Conservation (phyloP, 1,140 invertebrate species). For the Anthonomus grandis region DNA sequence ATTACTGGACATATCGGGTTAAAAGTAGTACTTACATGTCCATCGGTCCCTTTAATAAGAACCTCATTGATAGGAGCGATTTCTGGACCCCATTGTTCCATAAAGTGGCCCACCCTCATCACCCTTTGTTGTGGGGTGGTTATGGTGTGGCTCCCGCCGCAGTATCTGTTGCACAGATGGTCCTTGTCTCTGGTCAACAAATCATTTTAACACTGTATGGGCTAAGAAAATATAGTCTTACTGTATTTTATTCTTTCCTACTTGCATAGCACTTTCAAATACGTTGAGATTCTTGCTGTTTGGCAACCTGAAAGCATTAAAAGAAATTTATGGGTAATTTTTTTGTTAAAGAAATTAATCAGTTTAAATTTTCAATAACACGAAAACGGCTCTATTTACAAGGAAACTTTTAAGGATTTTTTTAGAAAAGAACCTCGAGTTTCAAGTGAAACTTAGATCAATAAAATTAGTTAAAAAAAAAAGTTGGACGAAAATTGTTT, state of each 20-base stretch:
- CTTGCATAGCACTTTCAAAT: slow-evolving; percentile 42
- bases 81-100: slow-evolving; percentile 60
- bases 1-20: no score
- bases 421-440: no score
- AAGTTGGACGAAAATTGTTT: no score
- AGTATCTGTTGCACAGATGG: slow-evolving; percentile 66
- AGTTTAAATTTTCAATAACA: no score
- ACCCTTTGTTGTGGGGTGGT: slow-evolving; percentile 64
- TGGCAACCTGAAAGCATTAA: slow-evolving; percentile 43
- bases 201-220: slow-evolving; percentile 13
- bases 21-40: slow-evolving; percentile 37
- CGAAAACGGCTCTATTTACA: no score
- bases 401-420: no score
- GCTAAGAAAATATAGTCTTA: slow-evolving; percentile 12
- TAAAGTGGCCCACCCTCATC: slow-evolving; percentile 57
- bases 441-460: no score
- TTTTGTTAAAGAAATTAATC: no score
- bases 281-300: slow-evolving; percentile 48
- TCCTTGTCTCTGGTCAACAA: slow-evolving; percentile 37
- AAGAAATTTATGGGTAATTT: no score
- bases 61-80: slow-evolving; percentile 53
- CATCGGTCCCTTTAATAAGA: slow-evolving; percentile 53
- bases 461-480: no score
- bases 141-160: slow-evolving; percentile 68
- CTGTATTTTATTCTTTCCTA: slow-evolving; percentile 9